Conservation (phyloP, 2,888 invertebrate species). For the Camptogramma bilineatum region DNA sequence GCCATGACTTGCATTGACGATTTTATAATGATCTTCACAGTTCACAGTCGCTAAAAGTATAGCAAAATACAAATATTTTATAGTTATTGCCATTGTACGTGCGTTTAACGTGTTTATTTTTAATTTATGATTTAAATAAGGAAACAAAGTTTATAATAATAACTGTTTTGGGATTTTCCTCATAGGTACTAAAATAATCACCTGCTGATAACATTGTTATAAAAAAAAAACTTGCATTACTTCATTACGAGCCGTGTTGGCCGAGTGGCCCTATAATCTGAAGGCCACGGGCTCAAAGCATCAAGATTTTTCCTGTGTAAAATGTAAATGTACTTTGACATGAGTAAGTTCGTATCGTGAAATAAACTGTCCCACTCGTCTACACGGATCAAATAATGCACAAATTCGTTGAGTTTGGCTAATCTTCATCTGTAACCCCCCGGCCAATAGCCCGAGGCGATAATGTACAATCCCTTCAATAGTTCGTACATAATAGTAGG, state of each 20-base stretch:
- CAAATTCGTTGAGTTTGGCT: conserved; percentile 51
- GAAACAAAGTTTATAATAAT: not conserved
- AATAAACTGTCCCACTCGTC: no score
- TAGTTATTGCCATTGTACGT: not conserved
- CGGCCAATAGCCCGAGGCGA: conserved; percentile 42
- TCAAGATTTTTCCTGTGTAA: not conserved
- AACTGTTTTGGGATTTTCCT: not conserved
- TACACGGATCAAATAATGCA: not conserved
- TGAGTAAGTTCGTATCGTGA: not conserved
- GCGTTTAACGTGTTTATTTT: not conserved
- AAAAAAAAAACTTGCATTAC: no score
- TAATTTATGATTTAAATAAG: not conserved
- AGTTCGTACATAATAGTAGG: not conserved
- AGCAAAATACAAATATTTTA: not conserved
- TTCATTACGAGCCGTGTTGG: no score
- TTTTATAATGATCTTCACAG: not conserved
- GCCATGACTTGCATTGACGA: conserved; percentile 4
- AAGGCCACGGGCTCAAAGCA: not conserved
- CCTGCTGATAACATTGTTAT: no score
- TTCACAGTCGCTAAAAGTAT: conserved; percentile 5
- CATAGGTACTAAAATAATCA: not conserved
- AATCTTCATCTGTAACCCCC: conserved; percentile 71
- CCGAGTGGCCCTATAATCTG: not conserved
- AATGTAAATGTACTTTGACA: not conserved
- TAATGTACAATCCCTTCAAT: conserved; percentile 5